Conservation (phyloP, 1,140 invertebrate species). For the Saccostrea echinata region DNA sequence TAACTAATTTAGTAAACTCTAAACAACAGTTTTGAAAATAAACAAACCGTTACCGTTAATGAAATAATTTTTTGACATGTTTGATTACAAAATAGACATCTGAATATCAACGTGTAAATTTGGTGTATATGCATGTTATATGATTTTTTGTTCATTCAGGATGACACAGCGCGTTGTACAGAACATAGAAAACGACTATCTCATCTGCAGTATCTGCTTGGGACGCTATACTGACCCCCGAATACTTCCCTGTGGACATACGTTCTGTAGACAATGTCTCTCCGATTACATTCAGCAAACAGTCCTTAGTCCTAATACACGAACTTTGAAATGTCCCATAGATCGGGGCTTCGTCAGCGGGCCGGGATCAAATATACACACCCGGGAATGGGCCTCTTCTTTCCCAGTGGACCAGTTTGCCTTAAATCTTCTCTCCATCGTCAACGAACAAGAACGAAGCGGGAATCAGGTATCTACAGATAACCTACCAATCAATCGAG, state of each 20-base stretch:
- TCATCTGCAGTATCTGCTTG: slow-evolving; percentile 92
- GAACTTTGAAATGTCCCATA: slow-evolving; percentile 54
- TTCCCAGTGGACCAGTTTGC: slow-evolving; percentile 61
- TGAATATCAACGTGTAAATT: no score
- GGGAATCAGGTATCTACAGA: neutral
- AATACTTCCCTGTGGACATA: slow-evolving; percentile 93
- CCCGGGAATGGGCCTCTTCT: slow-evolving; percentile 52
- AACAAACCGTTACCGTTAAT: no score
- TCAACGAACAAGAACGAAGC: slow-evolving; percentile 54
- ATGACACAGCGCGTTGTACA: slow-evolving; percentile 62
- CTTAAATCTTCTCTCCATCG: slow-evolving; percentile 53
- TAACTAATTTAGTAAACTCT: no score
- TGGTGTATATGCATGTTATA: no score
- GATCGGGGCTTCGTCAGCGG: slow-evolving; percentile 53
- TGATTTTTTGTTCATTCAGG: neutral
- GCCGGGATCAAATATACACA: slow-evolving; percentile 48
- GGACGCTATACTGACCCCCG: slow-evolving; percentile 89
- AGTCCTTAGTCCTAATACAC: slow-evolving; percentile 44
- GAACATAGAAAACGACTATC: slow-evolving; percentile 82
- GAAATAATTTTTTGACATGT: no score
- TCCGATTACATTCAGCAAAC: slow-evolving; percentile 79
- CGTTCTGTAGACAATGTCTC: slow-evolving; percentile 91
- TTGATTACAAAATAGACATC: no score
- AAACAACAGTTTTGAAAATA: no score
- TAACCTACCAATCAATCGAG: no score